phyloP scores from a whole-genome alignment of 1,140 invertebrate species.

The Penaeus chinensis region DNA sequence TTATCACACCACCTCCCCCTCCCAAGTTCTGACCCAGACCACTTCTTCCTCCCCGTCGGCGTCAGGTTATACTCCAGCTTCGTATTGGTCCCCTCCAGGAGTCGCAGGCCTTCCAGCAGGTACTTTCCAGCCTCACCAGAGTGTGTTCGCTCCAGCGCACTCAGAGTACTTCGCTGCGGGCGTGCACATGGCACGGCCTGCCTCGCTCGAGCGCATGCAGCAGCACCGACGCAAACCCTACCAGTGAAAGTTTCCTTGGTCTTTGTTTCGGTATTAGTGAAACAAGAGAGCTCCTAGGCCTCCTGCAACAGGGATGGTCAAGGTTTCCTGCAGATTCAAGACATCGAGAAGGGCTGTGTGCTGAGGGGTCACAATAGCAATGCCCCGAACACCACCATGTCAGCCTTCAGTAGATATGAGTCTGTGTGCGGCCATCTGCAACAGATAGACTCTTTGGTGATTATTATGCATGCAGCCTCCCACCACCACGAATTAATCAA shows the following conservation, averaged over 20 bases:
- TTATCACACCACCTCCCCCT: slow-evolving; percentile 60
- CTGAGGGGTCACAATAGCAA: too few relatives aligned
- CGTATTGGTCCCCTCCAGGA: slow-evolving; percentile 58
- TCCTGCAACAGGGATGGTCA: too few relatives aligned
- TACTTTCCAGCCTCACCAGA: slow-evolving; percentile 61
- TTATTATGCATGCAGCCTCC: too few relatives aligned
- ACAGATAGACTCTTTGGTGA: too few relatives aligned
- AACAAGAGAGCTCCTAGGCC: too few relatives aligned
- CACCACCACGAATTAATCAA: too few relatives aligned
- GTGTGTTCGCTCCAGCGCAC: slow-evolving; percentile 59
- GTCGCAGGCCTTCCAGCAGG: slow-evolving; percentile 51
- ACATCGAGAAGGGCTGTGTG: too few relatives aligned
- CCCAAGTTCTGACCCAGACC: slow-evolving; percentile 56
- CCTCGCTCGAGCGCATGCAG: slow-evolving; percentile 59
- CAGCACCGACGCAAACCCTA: slow-evolving; percentile 61
- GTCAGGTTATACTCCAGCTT: slow-evolving; percentile 55
- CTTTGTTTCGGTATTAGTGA: not conserved
- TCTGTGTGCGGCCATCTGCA: too few relatives aligned
- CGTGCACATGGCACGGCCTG: slow-evolving; percentile 57
- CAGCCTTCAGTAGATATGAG: too few relatives aligned
- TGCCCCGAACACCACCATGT: too few relatives aligned
- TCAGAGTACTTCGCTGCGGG: slow-evolving; percentile 60
- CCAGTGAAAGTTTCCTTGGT: slow-evolving; percentile 36
- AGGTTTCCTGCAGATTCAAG: too few relatives aligned
- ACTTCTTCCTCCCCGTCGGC: slow-evolving; percentile 51